Conservation (phyloP, 2,113 vertebrate species). For the Arizona elegans region DNA sequence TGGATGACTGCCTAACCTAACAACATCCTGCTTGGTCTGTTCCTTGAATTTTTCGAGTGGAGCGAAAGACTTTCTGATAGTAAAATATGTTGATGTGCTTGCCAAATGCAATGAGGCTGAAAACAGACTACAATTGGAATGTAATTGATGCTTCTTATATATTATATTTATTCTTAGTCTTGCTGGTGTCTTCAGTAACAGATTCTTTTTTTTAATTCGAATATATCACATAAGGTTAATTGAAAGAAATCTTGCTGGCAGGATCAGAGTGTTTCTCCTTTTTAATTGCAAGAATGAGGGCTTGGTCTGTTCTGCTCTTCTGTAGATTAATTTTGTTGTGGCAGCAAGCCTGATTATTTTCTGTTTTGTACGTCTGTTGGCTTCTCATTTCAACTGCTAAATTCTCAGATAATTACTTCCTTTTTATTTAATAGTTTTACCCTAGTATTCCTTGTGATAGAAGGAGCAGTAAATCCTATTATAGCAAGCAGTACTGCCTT, state of each 20-base stretch:
- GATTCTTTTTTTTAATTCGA: background rate
- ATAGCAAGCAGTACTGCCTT: background rate
- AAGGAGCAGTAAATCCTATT: background rate
- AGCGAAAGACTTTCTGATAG: background rate
- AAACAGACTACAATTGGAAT: background rate
- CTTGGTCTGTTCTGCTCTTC: background rate
- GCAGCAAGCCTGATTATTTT: background rate
- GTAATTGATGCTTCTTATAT: background rate
- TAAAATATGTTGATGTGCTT: background rate
- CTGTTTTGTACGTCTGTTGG: background rate
- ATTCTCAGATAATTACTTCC: background rate
- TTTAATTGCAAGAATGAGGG: conserved; percentile 2
- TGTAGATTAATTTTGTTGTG: background rate
- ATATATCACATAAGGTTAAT: background rate
- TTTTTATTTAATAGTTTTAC: background rate
- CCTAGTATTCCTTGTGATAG: background rate
- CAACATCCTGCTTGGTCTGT: background rate
- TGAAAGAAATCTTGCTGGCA: background rate
- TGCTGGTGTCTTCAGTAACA: background rate
- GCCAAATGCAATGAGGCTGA: background rate
- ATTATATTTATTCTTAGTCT: background rate
- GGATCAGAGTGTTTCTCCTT: background rate
- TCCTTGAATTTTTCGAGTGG: background rate
- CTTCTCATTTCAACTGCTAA: background rate
- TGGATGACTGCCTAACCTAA: background rate